phyloP scores from a whole-genome alignment of 1,140 invertebrate genomes.

The Bursaphelenchus mucronatus region DNA sequence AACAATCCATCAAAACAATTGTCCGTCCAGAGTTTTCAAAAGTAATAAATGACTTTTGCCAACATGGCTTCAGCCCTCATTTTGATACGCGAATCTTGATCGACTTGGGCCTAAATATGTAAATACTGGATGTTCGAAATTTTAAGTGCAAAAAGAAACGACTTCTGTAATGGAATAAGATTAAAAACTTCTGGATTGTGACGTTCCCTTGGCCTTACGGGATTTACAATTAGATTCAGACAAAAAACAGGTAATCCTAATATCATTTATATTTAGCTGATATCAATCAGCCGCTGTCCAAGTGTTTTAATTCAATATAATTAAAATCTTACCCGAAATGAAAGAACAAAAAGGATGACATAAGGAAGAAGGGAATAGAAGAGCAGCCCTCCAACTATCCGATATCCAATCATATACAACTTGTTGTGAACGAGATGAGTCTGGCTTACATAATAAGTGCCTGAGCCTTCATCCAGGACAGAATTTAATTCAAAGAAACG shows the following conservation, averaged over 20 bases:
- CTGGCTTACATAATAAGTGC: slow-evolving; percentile 22
- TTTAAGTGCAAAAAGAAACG: too few species aligned
- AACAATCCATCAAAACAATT: too few species aligned
- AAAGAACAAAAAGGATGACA: slow-evolving; percentile 37
- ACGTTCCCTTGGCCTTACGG: not conserved
- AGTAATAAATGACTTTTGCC: too few species aligned
- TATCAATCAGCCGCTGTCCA: not conserved
- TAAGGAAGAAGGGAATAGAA: slow-evolving; percentile 45
- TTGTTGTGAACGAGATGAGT: slow-evolving; percentile 37
- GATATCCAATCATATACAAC: slow-evolving; percentile 45
- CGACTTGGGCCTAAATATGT: too few species aligned
- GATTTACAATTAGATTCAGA: not conserved
- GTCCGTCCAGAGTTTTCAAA: too few species aligned
- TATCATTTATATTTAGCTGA: slow-evolving; percentile 4
- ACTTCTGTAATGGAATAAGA: not conserved
- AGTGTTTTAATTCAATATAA: too few species aligned
- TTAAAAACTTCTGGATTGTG: not conserved
- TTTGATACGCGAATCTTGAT: too few species aligned
- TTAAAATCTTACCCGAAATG: slow-evolving; percentile 25
- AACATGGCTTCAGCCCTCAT: too few species aligned
- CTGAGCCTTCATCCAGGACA: slow-evolving; percentile 19
- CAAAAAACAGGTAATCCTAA: not conserved
- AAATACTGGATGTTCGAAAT: too few species aligned
- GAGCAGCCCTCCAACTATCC: slow-evolving; percentile 40
- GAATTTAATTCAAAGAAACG: slow-evolving; percentile 39